Conservation (phyloP, 2,797 vertebrate species). For the Megalops cyprinoides region DNA sequence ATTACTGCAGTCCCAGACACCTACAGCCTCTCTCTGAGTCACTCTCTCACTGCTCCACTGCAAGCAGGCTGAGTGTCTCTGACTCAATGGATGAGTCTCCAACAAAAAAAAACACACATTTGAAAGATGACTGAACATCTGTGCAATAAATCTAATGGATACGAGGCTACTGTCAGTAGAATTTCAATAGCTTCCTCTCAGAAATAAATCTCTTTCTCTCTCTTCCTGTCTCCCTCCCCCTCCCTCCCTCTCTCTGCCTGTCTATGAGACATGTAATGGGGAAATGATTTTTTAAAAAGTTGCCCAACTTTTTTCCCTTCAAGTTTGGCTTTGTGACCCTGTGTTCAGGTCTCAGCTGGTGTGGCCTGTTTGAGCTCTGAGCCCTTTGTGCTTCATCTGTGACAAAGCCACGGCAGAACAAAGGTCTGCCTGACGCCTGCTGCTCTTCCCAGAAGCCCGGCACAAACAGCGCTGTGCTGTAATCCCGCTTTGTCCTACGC, state of each 20-base stretch:
- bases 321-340: slow-evolving; percentile 7
- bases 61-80: neutral
- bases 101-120: slow-evolving; percentile 14
- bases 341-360: too few relatives aligned
- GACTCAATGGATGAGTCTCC: slow-evolving; percentile 1
- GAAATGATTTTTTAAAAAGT: neutral
- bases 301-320: neutral
- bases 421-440: too few relatives aligned
- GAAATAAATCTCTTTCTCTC: neutral
- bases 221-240: neutral
- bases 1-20: neutral
- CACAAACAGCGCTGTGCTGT: too few relatives aligned
- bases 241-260: neutral
- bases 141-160: slow-evolving; percentile 2
- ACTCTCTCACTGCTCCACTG: neutral
- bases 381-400: too few relatives aligned
- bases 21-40: neutral
- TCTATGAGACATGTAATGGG: neutral
- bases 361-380: too few relatives aligned
- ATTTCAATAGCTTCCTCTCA: slow-evolving; percentile 4
- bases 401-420: too few relatives aligned
- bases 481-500: too few relatives aligned
- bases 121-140: slow-evolving; percentile 18
- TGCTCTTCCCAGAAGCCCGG: too few relatives aligned
- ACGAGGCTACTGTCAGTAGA: neutral